Evolutionary conservation across 2,888 invertebrate species (phyloP).

Genomic region (Drosophila vallismaia): DNA sequence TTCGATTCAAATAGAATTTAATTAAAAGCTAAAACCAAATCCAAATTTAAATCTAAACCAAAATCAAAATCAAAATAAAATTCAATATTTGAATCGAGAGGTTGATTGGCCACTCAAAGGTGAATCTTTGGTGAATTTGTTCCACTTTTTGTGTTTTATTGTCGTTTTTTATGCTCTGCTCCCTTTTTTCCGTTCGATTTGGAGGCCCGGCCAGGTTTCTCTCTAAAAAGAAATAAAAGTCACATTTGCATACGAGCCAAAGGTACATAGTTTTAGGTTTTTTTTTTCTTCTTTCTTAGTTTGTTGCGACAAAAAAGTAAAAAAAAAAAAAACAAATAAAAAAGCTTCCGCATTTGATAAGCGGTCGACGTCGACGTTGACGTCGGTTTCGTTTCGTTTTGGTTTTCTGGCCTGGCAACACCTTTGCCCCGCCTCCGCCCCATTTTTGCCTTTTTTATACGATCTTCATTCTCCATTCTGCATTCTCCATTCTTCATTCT

Average conservation of each 20-base stretch:
- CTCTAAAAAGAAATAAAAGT: constrained; percentile 19
- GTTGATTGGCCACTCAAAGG: constrained; percentile 41
- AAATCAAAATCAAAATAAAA: constrained; percentile 25
- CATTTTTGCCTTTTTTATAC: no score
- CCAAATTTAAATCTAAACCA: constrained; percentile 7
- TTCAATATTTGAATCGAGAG: constrained; percentile 12
- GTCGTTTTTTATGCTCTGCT: constrained; percentile 13
- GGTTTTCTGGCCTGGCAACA: constrained; percentile 55
- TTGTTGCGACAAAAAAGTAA: constrained; percentile 47
- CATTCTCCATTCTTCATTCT: no score
- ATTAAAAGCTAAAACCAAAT: constrained; percentile 4
- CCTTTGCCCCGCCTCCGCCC: constrained; percentile 3
- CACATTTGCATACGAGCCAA: constrained; percentile 16
- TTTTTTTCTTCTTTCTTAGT: neutral
- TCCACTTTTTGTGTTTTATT: constrained; percentile 26
- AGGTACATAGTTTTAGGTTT: neutral
- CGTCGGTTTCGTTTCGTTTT: constrained; percentile 24
- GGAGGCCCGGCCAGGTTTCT: constrained; percentile 25
- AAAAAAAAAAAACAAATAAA: neutral
- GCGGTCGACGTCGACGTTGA: constrained; percentile 35
- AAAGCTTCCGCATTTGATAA: constrained; percentile 75
- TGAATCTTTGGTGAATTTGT: constrained; percentile 43
- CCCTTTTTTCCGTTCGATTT: constrained; percentile 8
- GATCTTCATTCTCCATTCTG: no score
- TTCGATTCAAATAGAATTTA: constrained; percentile 11